Evolutionary conservation across 2,888 invertebrate genomes (phyloP), one percentile per base, ranked within the genome.

Genomic region (Trypoxylon attenuatum): DNA sequence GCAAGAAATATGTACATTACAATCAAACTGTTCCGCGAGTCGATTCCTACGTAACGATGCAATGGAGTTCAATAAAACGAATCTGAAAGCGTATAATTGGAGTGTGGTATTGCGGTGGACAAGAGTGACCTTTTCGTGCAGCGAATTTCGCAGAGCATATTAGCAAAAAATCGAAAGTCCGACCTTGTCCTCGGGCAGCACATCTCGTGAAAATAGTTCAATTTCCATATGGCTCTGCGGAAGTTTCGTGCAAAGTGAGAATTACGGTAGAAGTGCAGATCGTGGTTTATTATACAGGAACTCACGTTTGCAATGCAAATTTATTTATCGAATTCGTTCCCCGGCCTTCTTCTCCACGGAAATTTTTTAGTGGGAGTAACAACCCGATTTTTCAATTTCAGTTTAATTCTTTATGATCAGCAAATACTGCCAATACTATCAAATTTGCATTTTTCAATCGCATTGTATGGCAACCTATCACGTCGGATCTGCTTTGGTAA

Each of bases 361-460:
- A n/a, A n/a, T n/a, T n/a, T n/a, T n/a, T n/a, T n/a, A n/a, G 10
- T 33, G 10, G 27, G 8, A 27, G 2, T 1, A 27, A 27, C 5
- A 27, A 27, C 27, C 27, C n/a, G n/a, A n/a, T n/a, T n/a, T n/a
- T n/a, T n/a, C n/a, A n/a, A n/a, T n/a, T n/a, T n/a, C n/a, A n/a
- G n/a, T n/a, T n/a, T n/a, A n/a, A n/a, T n/a, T n/a, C n/a, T n/a
- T n/a, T n/a, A n/a, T n/a, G n/a, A n/a, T n/a, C n/a, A n/a, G n/a
- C n/a, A n/a, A n/a, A n/a, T n/a, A n/a, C n/a, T n/a, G n/a, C n/a
- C n/a, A n/a, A n/a, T n/a, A n/a, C n/a, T n/a, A n/a, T n/a, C n/a
- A n/a, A n/a, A 50, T n/a, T 15, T 16, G 19, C 27, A 66, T 66
- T 67, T 67, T 53, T 66, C 59, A 66, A 53, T 45, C 38, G 38